phyloP scores from a whole-genome alignment of 2,797 vertebrate species.

The Tapera naevia region DNA sequence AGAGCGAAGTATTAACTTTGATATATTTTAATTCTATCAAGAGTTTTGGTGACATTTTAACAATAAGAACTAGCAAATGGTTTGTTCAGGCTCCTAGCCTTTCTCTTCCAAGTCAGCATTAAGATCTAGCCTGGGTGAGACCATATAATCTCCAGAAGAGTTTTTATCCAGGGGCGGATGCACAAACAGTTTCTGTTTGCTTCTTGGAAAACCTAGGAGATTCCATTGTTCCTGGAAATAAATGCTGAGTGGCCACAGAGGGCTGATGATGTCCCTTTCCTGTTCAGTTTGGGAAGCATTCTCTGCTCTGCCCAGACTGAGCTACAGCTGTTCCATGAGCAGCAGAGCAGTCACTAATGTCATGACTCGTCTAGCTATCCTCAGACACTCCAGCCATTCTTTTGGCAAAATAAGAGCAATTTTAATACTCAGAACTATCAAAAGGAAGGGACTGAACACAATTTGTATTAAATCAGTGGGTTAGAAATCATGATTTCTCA shows the following conservation, averaged over 20 bases:
- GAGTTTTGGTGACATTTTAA: slow-evolving; percentile 23
- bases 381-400: background rate
- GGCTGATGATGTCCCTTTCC: rapidly evolving
- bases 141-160: background rate
- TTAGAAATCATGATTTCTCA: background rate
- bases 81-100: background rate
- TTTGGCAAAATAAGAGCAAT: background rate
- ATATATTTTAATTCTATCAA: slow-evolving; percentile 36
- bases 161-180: background rate
- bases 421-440: background rate
- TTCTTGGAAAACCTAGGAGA: background rate
- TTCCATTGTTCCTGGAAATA: background rate
- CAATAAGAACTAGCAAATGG: background rate
- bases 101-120: background rate
- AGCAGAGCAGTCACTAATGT: rapidly evolving
- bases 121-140: background rate
- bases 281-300: background rate
- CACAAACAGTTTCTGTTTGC: background rate
- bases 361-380: rapidly evolving
- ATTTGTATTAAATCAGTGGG: background rate
- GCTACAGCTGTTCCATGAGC: rapidly evolving
- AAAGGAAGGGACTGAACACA: background rate
- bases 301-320: background rate
- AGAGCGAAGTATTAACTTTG: slow-evolving; percentile 44
- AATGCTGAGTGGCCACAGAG: background rate